Conservation (phyloP, 2,113 vertebrate genomes). For the Crotalus viridis region DNA sequence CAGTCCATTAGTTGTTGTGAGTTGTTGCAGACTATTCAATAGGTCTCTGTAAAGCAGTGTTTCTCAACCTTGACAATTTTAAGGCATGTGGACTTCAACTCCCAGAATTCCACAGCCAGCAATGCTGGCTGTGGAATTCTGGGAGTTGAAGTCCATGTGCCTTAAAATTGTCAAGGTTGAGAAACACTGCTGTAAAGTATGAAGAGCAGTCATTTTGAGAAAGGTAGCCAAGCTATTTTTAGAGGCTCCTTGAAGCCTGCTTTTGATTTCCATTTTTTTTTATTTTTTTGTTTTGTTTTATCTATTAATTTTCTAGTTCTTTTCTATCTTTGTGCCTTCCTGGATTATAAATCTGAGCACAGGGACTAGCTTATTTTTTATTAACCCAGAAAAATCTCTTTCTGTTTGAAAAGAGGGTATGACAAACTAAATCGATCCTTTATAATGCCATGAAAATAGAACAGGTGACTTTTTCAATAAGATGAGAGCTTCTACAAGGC, state of each 20-base stretch:
- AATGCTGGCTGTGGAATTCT: too few relatives aligned
- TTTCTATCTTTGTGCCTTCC: not conserved
- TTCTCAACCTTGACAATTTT: too few relatives aligned
- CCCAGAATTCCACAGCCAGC: too few relatives aligned
- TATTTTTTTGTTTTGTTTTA: not conserved
- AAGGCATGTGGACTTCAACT: too few relatives aligned
- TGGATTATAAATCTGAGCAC: not conserved
- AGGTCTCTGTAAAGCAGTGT: not conserved
- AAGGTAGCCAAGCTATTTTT: not conserved
- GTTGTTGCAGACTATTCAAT: not conserved
- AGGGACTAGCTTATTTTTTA: not conserved
- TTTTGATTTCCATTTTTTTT: not conserved
- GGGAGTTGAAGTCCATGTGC: too few relatives aligned
- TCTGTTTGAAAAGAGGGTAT: not conserved
- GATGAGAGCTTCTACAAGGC: not conserved
- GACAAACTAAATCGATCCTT: not conserved
- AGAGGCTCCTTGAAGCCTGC: not conserved
- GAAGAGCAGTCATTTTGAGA: not conserved
- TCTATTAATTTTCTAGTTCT: not conserved
- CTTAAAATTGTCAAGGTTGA: too few relatives aligned
- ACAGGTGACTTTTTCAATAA: not conserved
- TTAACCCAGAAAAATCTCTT: not conserved
- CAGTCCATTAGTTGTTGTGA: not conserved
- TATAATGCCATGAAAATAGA: not conserved
- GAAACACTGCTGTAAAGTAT: too few relatives aligned